Base-by-base conservation (phyloP, 2,888 invertebrate genomes). In the Pheosia gnoma region DNA sequence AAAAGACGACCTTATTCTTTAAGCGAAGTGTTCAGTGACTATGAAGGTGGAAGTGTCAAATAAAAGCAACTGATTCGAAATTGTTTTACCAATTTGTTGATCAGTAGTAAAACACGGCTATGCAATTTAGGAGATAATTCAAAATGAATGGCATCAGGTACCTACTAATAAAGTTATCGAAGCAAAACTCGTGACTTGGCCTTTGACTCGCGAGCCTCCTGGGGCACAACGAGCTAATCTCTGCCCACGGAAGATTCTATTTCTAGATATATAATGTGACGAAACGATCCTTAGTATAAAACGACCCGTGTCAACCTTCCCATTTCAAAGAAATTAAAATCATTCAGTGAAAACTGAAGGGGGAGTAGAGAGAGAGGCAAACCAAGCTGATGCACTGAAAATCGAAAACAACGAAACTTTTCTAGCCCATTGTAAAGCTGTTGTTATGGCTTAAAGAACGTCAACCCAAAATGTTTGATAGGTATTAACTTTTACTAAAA, bases 181-280 rank as follows among this genome's bases (percentile, higher is more conserved):
- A 77, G 78, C 80, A 80, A 77, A 81, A 84, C 84, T 86, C 85
- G 75, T 80, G 83, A 81, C 80, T 79, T 80, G 85, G 82, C 87
- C 86, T 88, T 83, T 86, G 83, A 79, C 83, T 81, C 74, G 9
- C 72, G 71, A 79, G 77, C 79, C 75, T 81, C 83, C 82, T 66
- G 80, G 73, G 77, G 85, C 82, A 80, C 72, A 77, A 80, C 75
- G 80, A 81, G 81, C 82, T 80, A 74, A 77, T 74, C 75, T 75
- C 78, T 75, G 74, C 72, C 75, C 74, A 83, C 81, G 76, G 81
- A 73, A 25, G 25, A 25, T 25, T 74, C 70, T 36, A 25, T 52
- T 52, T 25, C 37, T 25, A 25, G 25, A 25, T 25, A 25, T 25
- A 25, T 25, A n/a, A n/a, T n/a, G n/a, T n/a, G n/a, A n/a, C n/a